A percentile compares a stretch with the other conserved stretches of the same genome.
These are phyloP conservation scores for Ypsolopha sequella DNA, from an alignment of 2,888 invertebrate genomes.

Conservation along the genomic window DNA sequence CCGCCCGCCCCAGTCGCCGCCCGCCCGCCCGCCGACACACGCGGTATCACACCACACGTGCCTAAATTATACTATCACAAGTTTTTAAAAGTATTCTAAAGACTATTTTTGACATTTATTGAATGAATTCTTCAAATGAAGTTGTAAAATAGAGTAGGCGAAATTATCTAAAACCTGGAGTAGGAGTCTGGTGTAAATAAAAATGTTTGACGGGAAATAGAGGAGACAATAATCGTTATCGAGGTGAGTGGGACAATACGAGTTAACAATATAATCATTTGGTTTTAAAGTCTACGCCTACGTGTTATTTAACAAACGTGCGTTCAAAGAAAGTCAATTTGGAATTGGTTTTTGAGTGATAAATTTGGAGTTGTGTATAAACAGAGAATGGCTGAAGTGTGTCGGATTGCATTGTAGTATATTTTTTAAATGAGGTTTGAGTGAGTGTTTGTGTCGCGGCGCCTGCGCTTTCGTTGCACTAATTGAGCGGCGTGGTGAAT, in stretches of 20 bases:
- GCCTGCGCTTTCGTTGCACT: slow-evolving; percentile 17
- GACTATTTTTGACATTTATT: background rate
- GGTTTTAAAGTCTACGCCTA: slow-evolving; percentile 8
- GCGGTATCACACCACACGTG: slow-evolving; percentile 18
- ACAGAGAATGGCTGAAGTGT: background rate
- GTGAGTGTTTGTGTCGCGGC: slow-evolving; percentile 8
- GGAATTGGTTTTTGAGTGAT: background rate
- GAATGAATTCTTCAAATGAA: background rate
- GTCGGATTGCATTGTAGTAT: slow-evolving; percentile 7
- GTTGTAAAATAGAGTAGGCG: too few species aligned
- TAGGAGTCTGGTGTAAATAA: background rate
- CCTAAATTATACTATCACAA: background rate
- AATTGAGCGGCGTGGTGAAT: slow-evolving; percentile 58
- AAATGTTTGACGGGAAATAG: background rate
- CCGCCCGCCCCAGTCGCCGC: slow-evolving; percentile 30
- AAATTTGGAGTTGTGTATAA: background rate
- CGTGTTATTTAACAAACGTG: background rate
- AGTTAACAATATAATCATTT: slow-evolving; percentile 23
- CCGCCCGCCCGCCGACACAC: slow-evolving; percentile 45
- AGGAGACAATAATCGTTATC: slow-evolving; percentile 14
- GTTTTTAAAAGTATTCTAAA: background rate
- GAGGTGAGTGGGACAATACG: slow-evolving; percentile 37
- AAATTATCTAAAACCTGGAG: background rate
- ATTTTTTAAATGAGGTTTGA: slow-evolving; percentile 2
- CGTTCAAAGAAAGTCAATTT: background rate